These are phyloP conservation scores for Tiaroga cobitis DNA, from an alignment of 2,797 vertebrate genomes.

Conservation along the genomic window DNA sequence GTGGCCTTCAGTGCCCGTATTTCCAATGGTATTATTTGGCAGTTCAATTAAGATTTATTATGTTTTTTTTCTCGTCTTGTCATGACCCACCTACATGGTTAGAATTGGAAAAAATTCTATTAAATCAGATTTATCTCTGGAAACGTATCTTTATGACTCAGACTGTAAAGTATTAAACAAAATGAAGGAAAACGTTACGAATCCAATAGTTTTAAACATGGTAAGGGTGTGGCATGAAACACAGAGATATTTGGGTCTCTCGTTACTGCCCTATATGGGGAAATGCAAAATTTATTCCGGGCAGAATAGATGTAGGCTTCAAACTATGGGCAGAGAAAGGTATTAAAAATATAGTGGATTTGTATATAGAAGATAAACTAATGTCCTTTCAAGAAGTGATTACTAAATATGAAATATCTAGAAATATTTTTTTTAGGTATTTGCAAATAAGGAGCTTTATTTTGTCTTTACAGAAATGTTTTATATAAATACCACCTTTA, in stretches of 20 bases:
- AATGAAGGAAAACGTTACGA: neutral
- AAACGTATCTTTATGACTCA: too few relatives aligned
- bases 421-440: neutral
- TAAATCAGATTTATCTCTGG: too few relatives aligned
- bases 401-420: too few relatives aligned
- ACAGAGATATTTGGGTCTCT: neutral
- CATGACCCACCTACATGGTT: too few relatives aligned
- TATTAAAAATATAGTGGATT: neutral
- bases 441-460: neutral
- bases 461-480: neutral
- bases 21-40: too few relatives aligned
- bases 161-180: neutral
- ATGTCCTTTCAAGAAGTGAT: too few relatives aligned
- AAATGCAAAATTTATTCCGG: neutral
- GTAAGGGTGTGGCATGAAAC: neutral
- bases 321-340: neutral
- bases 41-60: too few relatives aligned
- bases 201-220: neutral
- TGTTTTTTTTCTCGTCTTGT: too few relatives aligned
- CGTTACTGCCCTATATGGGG: neutral
- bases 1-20: too few relatives aligned
- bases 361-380: neutral
- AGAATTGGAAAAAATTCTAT: too few relatives aligned
- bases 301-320: neutral
- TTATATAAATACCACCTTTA: neutral